Conservation (phyloP, 2,113 vertebrate genomes). For the Butorides virescens region DNA sequence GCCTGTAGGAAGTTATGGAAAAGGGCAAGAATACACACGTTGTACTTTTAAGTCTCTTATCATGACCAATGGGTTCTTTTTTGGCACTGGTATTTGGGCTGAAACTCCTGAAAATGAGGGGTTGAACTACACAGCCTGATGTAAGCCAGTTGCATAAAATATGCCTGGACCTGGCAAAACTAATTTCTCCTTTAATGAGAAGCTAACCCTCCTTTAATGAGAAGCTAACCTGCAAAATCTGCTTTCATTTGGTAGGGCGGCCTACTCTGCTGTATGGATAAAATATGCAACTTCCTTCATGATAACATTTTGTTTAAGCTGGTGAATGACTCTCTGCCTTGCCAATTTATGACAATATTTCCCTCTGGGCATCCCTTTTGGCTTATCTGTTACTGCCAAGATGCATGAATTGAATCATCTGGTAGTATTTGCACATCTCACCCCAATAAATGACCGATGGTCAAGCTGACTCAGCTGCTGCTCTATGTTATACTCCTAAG, state of each 20-base stretch:
- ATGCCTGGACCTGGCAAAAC: neutral
- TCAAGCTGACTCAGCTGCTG: constrained; percentile 53
- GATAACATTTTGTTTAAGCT: constrained; percentile 30
- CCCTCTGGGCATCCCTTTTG: constrained; percentile 23
- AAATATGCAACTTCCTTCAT: neutral
- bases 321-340: constrained; percentile 11
- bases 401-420: constrained; percentile 46
- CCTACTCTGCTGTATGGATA: neutral
- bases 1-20: neutral
- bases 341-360: constrained; percentile 40
- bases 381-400: constrained; percentile 39
- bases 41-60: neutral
- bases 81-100: neutral
- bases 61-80: neutral
- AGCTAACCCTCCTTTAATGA: neutral
- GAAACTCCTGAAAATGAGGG: neutral
- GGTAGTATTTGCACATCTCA: constrained; percentile 40
- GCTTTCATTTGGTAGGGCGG: neutral
- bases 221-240: neutral
- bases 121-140: neutral
- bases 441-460: neutral
- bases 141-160: neutral
- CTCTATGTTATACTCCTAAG: constrained; percentile 27
- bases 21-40: neutral
- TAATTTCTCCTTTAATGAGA: neutral